phyloP scores from a whole-genome alignment of 2,797 vertebrate species.

The Falco peregrinus region DNA sequence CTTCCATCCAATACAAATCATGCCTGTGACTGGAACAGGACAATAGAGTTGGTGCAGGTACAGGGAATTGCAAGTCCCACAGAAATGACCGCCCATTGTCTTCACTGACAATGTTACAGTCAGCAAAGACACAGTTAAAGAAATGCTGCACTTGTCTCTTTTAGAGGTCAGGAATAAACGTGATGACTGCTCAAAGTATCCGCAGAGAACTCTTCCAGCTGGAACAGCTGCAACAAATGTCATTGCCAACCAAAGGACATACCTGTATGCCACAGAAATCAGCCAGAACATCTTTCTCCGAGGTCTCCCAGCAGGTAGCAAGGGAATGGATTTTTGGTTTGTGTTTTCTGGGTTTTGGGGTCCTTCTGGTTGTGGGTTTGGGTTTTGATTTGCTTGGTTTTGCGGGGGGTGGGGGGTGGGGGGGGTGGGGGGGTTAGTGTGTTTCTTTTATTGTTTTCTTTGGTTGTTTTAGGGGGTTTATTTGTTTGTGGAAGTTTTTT shows the following conservation, averaged over 20 bases:
- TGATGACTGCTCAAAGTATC: background rate
- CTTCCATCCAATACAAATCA: background rate
- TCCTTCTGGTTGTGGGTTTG: too few species aligned
- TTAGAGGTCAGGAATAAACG: slow-evolving; percentile 1
- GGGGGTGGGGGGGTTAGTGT: too few species aligned
- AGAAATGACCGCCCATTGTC: background rate
- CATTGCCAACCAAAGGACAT: background rate
- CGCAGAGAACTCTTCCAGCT: slow-evolving; percentile 1
- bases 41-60: background rate
- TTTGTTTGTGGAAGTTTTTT: too few species aligned
- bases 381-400: too few species aligned
- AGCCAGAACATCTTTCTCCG: background rate
- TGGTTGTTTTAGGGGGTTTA: too few species aligned
- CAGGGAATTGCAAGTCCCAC: background rate
- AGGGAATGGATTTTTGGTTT: background rate
- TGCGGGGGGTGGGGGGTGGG: too few species aligned
- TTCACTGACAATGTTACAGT: background rate
- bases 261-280: background rate
- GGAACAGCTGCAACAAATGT: background rate
- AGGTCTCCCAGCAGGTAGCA: slow-evolving; percentile 8
- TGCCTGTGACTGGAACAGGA: background rate
- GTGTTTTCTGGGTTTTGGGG: too few species aligned
- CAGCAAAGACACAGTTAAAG: background rate
- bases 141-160: background rate
- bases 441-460: too few species aligned